Conservation (phyloP, 30 jellyfish, hydroid and myxozoan species). For the Rhopilema esculentum region DNA sequence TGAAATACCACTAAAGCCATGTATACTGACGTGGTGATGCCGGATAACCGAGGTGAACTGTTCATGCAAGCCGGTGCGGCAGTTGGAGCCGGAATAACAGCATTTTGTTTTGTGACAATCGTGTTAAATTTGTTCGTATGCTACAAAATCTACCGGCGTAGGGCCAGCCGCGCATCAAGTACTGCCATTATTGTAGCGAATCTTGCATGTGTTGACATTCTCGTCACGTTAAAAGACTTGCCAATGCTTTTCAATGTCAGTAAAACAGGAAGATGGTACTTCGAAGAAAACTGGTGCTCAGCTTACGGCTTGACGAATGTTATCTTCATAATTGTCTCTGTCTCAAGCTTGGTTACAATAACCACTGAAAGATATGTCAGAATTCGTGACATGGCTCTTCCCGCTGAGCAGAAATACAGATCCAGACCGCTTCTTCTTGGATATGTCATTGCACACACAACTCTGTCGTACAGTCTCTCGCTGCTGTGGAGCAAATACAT, state of each 20-base stretch:
- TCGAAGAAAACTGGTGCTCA: conserved; percentile 92
- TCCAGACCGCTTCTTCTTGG: conserved; percentile 90
- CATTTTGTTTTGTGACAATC: conserved; percentile 57
- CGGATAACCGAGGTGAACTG: conserved; percentile 52
- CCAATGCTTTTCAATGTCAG: conserved; percentile 80
- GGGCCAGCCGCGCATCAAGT: conserved; percentile 81
- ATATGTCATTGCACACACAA: conserved; percentile 94
- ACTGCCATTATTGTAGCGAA: conserved; percentile 95
- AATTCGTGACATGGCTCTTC: conserved; percentile 63
- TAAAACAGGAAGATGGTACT: conserved; percentile 84
- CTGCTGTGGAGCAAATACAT: conserved; percentile 95
- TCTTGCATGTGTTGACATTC: conserved; percentile 94
- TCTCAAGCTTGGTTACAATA: conserved; percentile 88
- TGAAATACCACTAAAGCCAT: neutral
- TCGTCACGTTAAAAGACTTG: conserved; percentile 89
- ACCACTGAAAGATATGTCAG: conserved; percentile 88
- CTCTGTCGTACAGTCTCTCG: conserved; percentile 93
- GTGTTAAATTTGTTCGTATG: conserved; percentile 67
- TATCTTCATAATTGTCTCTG: conserved; percentile 90
- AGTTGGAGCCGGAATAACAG: conserved; percentile 76
- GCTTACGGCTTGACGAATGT: conserved; percentile 93
- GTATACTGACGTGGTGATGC: conserved; percentile 15
- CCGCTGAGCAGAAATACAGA: conserved; percentile 26
- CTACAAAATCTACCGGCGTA: conserved; percentile 70
- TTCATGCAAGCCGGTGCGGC: conserved; percentile 66